Evolutionary conservation across 2,797 vertebrate genomes (phyloP).

Genomic region (Rallus crepitans): DNA sequence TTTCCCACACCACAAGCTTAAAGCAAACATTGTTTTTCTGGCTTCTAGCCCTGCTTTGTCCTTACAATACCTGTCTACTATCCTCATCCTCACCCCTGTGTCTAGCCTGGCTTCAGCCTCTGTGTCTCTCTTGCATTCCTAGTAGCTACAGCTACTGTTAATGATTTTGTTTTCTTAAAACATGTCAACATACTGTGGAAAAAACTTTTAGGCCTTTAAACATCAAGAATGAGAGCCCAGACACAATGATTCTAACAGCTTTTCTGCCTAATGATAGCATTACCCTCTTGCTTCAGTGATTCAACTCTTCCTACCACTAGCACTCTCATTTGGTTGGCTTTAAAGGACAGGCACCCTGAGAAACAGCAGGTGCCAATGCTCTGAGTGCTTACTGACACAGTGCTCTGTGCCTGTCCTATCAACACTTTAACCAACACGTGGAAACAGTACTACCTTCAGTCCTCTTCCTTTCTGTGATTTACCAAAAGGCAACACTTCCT

Average conservation of each 20-base stretch:
- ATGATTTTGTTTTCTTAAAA: background rate
- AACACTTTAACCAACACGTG: background rate
- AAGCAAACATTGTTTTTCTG: background rate
- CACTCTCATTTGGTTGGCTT: background rate
- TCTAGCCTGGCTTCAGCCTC: background rate
- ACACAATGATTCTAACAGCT: background rate
- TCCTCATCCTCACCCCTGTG: background rate
- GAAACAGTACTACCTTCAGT: rapidly evolving
- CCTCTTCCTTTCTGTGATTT: background rate
- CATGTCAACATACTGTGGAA: background rate
- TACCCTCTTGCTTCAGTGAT: background rate
- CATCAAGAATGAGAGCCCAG: background rate
- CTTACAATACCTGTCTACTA: background rate
- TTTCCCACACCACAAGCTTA: background rate
- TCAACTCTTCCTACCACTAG: background rate
- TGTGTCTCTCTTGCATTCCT: background rate
- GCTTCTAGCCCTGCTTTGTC: background rate
- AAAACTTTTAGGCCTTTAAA: background rate
- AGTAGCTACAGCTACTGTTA: background rate
- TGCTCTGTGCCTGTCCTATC: background rate
- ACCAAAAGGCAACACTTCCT: background rate
- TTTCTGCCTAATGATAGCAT: background rate
- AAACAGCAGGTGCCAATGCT: background rate
- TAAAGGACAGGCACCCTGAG: background rate
- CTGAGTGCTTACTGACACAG: background rate